Evolutionary conservation across 2,888 invertebrate species (phyloP).

Genomic region (Cerastis leucographa): DNA sequence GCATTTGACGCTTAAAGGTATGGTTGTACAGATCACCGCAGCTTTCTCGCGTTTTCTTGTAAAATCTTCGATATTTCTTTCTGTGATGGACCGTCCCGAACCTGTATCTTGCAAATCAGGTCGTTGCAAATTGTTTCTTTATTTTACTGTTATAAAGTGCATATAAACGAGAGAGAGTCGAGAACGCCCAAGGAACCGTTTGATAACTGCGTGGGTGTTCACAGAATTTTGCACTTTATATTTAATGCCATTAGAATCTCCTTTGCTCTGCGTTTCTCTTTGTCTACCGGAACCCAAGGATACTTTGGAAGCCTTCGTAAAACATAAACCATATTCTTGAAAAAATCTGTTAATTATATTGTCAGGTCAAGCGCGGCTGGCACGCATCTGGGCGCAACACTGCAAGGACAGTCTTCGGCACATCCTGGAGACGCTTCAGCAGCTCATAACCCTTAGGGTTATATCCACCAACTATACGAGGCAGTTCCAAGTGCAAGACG

Average conservation of each 20-base stretch:
- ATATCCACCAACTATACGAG: conserved; percentile 94
- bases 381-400: conserved; percentile 94
- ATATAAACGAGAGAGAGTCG: too few relatives aligned
- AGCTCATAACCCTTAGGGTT: conserved; percentile 96
- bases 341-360: neutral
- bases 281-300: neutral
- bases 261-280: neutral
- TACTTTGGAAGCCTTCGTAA: neutral
- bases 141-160: neutral
- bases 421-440: conserved; percentile 95
- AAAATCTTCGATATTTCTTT: neutral
- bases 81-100: neutral
- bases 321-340: neutral
- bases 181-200: neutral
- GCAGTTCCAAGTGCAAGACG: conserved; percentile 95
- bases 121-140: neutral
- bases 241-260: neutral
- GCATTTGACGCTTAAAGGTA: conserved; percentile 92
- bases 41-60: neutral
- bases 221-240: neutral
- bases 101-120: too few relatives aligned
- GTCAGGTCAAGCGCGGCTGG: conserved; percentile 94
- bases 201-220: neutral
- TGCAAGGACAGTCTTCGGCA: conserved; percentile 92
- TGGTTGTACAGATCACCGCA: neutral